A percentile compares a stretch with the other conserved stretches of the same genome.
phyloP scores from a whole-genome alignment of 2,888 invertebrate species.

The Pyralis farinalis region DNA sequence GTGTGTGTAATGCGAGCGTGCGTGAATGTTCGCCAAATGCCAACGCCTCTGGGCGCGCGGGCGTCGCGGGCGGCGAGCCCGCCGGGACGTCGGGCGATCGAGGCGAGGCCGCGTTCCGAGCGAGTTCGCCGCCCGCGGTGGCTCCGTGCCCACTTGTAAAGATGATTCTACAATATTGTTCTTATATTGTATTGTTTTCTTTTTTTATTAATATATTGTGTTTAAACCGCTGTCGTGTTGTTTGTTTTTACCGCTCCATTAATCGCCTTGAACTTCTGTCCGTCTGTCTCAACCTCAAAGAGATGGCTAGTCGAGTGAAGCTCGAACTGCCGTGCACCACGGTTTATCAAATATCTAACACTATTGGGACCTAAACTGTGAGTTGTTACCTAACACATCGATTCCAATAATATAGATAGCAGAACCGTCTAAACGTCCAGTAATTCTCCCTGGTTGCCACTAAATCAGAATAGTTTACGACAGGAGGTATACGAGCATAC shows the following conservation, averaged over 20 bases:
- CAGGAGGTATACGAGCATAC: no score
- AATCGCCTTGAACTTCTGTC: no score
- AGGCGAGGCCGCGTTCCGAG: background rate
- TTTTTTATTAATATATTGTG: slow-evolving; percentile 79
- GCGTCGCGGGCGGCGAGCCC: slow-evolving; percentile 1
- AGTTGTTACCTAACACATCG: no score
- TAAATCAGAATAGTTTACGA: no score
- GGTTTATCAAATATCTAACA: no score
- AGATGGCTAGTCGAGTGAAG: no score
- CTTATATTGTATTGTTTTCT: slow-evolving; percentile 76
- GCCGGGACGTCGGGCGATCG: slow-evolving; percentile 5
- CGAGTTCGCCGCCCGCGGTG: slow-evolving; percentile 17
- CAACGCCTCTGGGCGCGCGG: slow-evolving; percentile 7
- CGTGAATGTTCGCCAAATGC: slow-evolving; percentile 9
- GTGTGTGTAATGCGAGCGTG: slow-evolving; percentile 12
- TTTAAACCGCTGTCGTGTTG: slow-evolving; percentile 56
- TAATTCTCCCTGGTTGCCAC: no score
- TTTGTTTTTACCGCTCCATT: slow-evolving; percentile 9
- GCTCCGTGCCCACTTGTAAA: slow-evolving; percentile 47
- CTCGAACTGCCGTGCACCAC: no score
- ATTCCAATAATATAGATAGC: no score
- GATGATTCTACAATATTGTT: slow-evolving; percentile 74
- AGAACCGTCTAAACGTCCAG: no score
- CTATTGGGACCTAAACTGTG: no score
- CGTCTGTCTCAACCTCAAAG: no score